phyloP scores from a whole-genome alignment of 1,140 invertebrate species.

The Caenorhabditis remanei region DNA sequence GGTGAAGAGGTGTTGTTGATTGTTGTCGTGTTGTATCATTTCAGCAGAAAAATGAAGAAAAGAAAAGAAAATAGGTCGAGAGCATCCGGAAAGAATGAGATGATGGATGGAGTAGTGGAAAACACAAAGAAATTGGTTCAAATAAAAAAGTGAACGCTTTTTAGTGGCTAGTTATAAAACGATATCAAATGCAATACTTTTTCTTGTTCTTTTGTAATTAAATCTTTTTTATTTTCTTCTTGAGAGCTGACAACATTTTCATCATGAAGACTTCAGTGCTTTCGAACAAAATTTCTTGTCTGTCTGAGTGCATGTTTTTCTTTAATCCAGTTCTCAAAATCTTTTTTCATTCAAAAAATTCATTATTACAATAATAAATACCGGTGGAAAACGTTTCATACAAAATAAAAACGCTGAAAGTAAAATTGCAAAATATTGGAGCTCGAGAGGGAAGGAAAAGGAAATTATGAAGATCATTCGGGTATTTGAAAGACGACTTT shows the following conservation, averaged over 20 bases:
- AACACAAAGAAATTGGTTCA: slow-evolving; percentile 26
- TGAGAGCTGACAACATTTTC: too few species aligned
- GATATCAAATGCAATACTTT: not conserved
- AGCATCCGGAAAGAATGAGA: not conserved
- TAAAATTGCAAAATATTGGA: not conserved
- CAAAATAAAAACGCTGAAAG: not conserved
- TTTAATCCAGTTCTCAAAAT: too few species aligned
- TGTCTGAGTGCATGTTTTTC: not conserved
- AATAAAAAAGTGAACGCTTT: not conserved
- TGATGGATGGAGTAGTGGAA: not conserved
- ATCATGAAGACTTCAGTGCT: too few species aligned
- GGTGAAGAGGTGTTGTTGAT: not conserved
- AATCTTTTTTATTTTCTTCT: not conserved
- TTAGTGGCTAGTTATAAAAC: too few species aligned
- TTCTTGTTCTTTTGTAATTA: not conserved
- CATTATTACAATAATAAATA: not conserved
- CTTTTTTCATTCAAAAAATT: not conserved
- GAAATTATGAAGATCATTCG: not conserved
- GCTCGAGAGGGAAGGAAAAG: not conserved
- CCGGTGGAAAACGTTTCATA: slow-evolving; percentile 40
- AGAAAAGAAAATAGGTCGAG: slow-evolving; percentile 6
- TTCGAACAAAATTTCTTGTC: too few species aligned
- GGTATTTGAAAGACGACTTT: slow-evolving; percentile 32
- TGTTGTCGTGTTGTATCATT: slow-evolving; percentile 6
- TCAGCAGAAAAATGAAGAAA: slow-evolving; percentile 3